Evolutionary conservation across 2,113 vertebrate genomes (phyloP), one percentile per base, ranked within the genome.

Genomic region (Thinocorus orbignyianus): DNA sequence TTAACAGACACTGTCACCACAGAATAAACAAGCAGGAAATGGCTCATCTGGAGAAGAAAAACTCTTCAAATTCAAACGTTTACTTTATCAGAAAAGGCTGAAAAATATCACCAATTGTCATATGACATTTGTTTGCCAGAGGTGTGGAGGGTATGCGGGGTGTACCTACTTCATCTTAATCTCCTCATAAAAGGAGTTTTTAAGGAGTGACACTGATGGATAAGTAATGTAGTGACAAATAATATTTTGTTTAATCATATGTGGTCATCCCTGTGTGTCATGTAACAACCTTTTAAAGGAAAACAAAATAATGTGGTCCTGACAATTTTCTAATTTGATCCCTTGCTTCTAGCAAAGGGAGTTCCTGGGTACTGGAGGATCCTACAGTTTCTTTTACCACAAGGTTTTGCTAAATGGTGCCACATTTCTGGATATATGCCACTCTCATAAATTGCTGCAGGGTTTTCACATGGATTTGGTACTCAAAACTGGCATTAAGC

Each of bases 61-160:
- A 20, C 35, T 58, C 60, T 90, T 88, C 13, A 89, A 71, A 85
- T 17, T 64, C 35, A 60, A 89, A 24, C 5, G n/a, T 70, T 42
- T 86, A 37, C 33, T 54, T 62, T 62, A n/a, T 28, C 84, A 72
- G 16, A 83, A 86, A 91, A 79, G 22, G 10, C 17, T 31, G 44
- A 49, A 88, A 95, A 79, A 60, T 60, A 46, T 35, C 49, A 46
- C n/a, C 2, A 62, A 14, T 61, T 72, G 48, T 17, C 18, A 41
- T 46, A 22, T 15, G 44, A 37, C 9, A 39, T 57, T 86, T 79
- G 2, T 68, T 66, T 58, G 39, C 6, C 19, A 8, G 30, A 19
- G 3, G 2, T 6, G 1, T 4, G 1, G 6, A 9, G 2, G 9
- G 9, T 4, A 13, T 28, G 18, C 4, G 13, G 6, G 4, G 9